Evolutionary conservation across 2,888 invertebrate genomes (phyloP).

Genomic region (Chloroclysta siterata): DNA sequence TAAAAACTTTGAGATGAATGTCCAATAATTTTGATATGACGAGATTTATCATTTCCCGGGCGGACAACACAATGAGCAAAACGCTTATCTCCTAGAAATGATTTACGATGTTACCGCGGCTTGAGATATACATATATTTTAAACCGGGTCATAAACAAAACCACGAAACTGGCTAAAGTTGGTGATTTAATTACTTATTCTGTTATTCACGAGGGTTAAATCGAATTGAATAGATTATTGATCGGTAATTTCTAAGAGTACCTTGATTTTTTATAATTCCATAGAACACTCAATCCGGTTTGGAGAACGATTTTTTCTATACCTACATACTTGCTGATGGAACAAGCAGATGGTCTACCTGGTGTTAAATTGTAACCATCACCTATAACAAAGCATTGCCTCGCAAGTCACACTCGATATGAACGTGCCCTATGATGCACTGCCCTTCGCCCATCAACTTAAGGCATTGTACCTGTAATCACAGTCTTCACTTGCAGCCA

Average conservation of each 20-base stretch:
- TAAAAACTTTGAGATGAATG: conserved; percentile 1
- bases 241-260: conserved; percentile 52
- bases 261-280: too few relatives aligned
- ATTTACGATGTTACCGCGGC: conserved; percentile 63
- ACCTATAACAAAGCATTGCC: too few relatives aligned
- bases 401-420: too few relatives aligned
- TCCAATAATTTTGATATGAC: conserved; percentile 29
- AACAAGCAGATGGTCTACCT: too few relatives aligned
- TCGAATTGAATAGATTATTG: conserved; percentile 64
- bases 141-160: conserved; percentile 66
- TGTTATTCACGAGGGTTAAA: conserved; percentile 61
- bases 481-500: too few relatives aligned
- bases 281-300: too few relatives aligned
- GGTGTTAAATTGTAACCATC: too few relatives aligned
- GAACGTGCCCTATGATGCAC: too few relatives aligned
- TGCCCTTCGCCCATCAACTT: too few relatives aligned
- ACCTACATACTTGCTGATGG: too few relatives aligned
- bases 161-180: conserved; percentile 55
- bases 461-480: too few relatives aligned
- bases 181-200: conserved; percentile 72
- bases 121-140: conserved; percentile 56
- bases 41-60: conserved; percentile 45
- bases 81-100: conserved; percentile 62
- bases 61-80: conserved; percentile 57
- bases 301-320: too few relatives aligned